Evolutionary conservation across 2,888 invertebrate genomes (phyloP).

Genomic region (Drosophila emarginata): DNA sequence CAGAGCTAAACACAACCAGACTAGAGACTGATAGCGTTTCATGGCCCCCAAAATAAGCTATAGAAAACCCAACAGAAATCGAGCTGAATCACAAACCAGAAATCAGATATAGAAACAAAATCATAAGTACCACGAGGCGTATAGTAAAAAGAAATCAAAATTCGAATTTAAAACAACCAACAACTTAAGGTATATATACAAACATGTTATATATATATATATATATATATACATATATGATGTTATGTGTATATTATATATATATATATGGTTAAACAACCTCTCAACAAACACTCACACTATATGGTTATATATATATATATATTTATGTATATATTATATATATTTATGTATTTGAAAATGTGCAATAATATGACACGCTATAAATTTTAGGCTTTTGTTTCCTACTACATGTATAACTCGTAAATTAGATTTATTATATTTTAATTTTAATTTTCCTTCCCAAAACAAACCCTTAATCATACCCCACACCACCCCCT

Average conservation of each 20-base stretch:
- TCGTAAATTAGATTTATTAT: slow-evolving; percentile 55
- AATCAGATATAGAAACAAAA: slow-evolving; percentile 16
- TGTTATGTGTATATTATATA: slow-evolving; percentile 28
- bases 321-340: slow-evolving; percentile 49
- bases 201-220: slow-evolving; percentile 34
- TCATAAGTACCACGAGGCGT: slow-evolving; percentile 42
- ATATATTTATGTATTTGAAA: slow-evolving; percentile 41
- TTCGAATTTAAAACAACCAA: slow-evolving; percentile 77
- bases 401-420: slow-evolving; percentile 60
- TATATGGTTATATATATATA: slow-evolving; percentile 38
- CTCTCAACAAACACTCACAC: slow-evolving; percentile 15
- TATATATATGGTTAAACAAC: slow-evolving; percentile 34
- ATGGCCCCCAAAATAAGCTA: slow-evolving; percentile 54
- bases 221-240: slow-evolving; percentile 36
- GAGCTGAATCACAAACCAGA: slow-evolving; percentile 7
- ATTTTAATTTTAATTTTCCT: slow-evolving; percentile 20
- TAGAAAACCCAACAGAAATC: slow-evolving; percentile 22
- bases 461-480: slow-evolving; percentile 6
- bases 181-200: slow-evolving; percentile 57
- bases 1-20: slow-evolving; percentile 47
- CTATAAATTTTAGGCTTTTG: slow-evolving; percentile 67
- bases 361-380: slow-evolving; percentile 74
- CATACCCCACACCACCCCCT: not conserved
- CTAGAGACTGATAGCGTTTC: slow-evolving; percentile 82
- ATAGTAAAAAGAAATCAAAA: slow-evolving; percentile 79